Evolutionary conservation across 2,113 vertebrate genomes (phyloP), one percentile per base, ranked within the genome.

Genomic region (Mellivora capensis): DNA sequence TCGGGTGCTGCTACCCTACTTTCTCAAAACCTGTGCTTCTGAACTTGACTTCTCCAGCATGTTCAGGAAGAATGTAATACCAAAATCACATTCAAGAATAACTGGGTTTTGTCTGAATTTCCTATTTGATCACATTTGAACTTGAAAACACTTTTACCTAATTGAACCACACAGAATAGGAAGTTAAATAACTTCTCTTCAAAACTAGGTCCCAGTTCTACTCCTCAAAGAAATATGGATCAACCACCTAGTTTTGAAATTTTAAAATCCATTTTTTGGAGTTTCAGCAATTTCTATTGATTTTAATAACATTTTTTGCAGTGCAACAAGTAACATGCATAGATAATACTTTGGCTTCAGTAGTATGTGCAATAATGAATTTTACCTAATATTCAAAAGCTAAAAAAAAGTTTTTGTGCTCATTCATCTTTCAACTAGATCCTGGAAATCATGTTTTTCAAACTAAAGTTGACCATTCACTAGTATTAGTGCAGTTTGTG

Each of bases 321-420:
- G 37, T 62, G 2, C 21, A 76, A 23, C 49, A 44, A 27, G 10
- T 83, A 93, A 83, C 83, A 44, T 57, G 81, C 44, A 49, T 10
- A 61, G 6, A 34, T 9, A 44, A 10, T 52, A 27, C 39, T 76
- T 79, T 8, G 49, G 29, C n/a, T 87, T 72, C 72, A 31, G 29
- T 84, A 47, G 9, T 25, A 64, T 80, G 9, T 67, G 23, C 10
- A 14, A 20, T n/a, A 52, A 74, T 27, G 1, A 54, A 25, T 87
- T 83, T 62, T 57, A 71, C 7, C 52, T 42, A 34, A 59, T 57
- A 52, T 42, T 90, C 71, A 69, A 82, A 97, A 69, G n/a, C n/a
- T 49, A 86, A 52, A 72, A 72, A 15, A 77, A 54, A 4, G 39
- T 42, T 37, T 61, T 15, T 44, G 13, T 17, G 14, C 62, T 84